A percentile compares a stretch with the other conserved stretches of the same genome.
Evolutionary conservation across 2,797 vertebrate genomes (phyloP).

Genomic region (Euphonia xanthogaster): DNA sequence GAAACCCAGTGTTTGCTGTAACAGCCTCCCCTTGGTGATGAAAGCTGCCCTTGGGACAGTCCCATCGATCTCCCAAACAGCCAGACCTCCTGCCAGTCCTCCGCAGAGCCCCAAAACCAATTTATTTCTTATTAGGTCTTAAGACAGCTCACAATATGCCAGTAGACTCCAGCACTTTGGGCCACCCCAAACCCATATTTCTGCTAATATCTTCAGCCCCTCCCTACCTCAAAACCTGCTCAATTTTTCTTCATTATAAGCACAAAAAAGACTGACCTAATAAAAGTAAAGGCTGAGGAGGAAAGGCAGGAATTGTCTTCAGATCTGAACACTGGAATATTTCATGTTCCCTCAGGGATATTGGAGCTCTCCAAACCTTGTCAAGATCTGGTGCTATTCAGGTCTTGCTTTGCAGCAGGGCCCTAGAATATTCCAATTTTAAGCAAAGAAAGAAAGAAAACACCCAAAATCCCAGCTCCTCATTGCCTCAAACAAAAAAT

Average conservation of each 20-base stretch:
- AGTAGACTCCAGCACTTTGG: background rate
- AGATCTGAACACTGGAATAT: background rate
- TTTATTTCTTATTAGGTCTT: background rate
- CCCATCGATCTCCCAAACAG: background rate
- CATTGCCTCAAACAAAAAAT: background rate
- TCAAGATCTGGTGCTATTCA: background rate
- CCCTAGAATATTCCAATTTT: background rate
- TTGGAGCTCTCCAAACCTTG: background rate
- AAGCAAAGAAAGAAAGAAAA: background rate
- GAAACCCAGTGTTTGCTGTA: background rate
- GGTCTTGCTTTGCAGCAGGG: background rate
- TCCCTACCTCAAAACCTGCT: background rate
- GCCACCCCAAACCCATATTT: background rate
- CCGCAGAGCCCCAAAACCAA: background rate
- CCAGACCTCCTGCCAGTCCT: background rate
- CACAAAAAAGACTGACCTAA: background rate
- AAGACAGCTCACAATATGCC: background rate
- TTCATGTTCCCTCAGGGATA: background rate
- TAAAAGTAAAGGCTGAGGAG: background rate
- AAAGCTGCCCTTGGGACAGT: constrained; percentile 11
- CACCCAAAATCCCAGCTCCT: background rate
- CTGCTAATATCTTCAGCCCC: background rate
- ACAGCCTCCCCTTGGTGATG: background rate
- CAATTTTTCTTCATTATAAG: background rate
- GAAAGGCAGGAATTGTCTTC: background rate